phyloP scores from a whole-genome alignment of 2,888 invertebrate genomes.

The Leucophora obtusa region DNA sequence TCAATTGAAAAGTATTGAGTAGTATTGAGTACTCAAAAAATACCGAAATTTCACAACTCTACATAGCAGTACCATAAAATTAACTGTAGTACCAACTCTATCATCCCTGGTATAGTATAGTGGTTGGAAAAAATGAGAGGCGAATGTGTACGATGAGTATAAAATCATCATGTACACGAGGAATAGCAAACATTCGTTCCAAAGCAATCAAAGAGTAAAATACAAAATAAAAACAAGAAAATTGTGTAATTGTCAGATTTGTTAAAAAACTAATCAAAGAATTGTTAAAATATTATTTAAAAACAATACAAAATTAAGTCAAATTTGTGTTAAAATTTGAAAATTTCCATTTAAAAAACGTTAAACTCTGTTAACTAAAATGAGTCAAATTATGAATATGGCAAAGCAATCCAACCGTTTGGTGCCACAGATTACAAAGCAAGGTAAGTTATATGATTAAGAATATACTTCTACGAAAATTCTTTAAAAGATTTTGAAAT shows the following conservation, averaged over 20 bases:
- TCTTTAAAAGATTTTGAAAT: background rate
- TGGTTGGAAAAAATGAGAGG: conserved; percentile 38
- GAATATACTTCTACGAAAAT: background rate
- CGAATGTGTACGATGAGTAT: conserved; percentile 49
- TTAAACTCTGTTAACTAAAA: conserved; percentile 59
- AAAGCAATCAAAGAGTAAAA: conserved; percentile 58
- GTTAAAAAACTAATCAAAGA: conserved; percentile 4
- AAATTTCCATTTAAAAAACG: background rate
- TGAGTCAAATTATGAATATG: conserved; percentile 70
- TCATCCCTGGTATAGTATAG: too few relatives aligned
- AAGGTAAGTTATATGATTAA: conserved; percentile 67
- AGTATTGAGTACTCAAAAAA: too few relatives aligned
- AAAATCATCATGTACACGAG: conserved; percentile 32
- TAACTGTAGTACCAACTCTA: too few relatives aligned
- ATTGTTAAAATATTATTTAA: conserved; percentile 47
- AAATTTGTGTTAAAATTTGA: conserved; percentile 14
- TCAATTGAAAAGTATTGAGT: too few relatives aligned
- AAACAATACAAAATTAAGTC: background rate
- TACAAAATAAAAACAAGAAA: conserved; percentile 23
- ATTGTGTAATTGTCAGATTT: conserved; percentile 54
- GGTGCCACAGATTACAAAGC: conserved; percentile 70
- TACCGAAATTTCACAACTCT: too few relatives aligned
- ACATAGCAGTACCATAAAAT: too few relatives aligned
- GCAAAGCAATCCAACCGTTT: conserved; percentile 68
- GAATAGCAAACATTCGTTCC: conserved; percentile 50